Base-by-base conservation (phyloP, 2,113 vertebrate genomes). In the Hyperopisus bebe region DNA sequence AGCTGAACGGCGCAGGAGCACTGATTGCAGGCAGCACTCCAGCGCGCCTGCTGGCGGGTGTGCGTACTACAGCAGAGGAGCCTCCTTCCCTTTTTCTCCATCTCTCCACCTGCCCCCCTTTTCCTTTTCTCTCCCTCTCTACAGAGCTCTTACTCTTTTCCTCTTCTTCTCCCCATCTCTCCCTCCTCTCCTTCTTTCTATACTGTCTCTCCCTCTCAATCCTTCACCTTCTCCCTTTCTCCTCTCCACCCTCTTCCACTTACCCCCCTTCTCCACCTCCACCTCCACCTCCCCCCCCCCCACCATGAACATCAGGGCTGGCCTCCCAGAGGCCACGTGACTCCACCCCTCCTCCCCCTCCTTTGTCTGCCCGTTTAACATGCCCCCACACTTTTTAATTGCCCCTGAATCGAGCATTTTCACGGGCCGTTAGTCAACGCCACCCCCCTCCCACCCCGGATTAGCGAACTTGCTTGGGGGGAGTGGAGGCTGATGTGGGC, bases 341-440 rank as follows among this genome's bases (percentile, higher is more conserved):
- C 88, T 90, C 86, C 90, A 5, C 90, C 90, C 89, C 86, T 50
- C n/a, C 89, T 82, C 89, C 88, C 62, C 86, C 88, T 87, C 48
- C 88, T 92, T 92, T 91, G 90, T 89, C 77, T 91, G 86, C 88
- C 74, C 93, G 90, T 94, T 90, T 92, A 95, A 94, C 93, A 93
- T 93, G 90, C 92, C 93, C 94, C 94, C 94, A 92, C 91, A 92
- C 94, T 96, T 39, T 66, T 94, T 98, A 98, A 98, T 97, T 97
- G 97, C 97, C 97, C 95, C 96, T 98, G 96, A 97, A 97, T 96
- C 96, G 97, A 97, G 95, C 96, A 96, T 98, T 97, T 98, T 97
- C 96, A 97, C 96, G 96, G 96, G 95, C 94, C 95, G 95, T 97
- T 96, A 95, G 95, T 94, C 96, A 96, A 94, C 35, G 48, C 94